Base-by-base conservation (phyloP, 2,113 vertebrate species). In the Parotia lawesii region DNA sequence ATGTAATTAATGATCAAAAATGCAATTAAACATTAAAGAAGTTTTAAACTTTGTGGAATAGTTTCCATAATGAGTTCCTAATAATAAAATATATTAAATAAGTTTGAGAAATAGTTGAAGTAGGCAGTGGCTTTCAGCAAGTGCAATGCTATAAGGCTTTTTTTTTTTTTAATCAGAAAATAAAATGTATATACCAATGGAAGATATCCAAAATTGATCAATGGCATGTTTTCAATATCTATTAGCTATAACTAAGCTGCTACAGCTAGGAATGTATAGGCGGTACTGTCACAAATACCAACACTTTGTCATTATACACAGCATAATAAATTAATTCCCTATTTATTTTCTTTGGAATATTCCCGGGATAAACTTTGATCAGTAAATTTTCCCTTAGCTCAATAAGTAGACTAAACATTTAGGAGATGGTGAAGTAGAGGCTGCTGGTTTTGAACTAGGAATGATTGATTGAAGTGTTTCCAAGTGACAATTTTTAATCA, bases 1-100 rank as follows among this genome's bases (percentile, higher is more conserved):
- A 86, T 67, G 35, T 94, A 96, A 94, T 94, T 93, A 92, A 96
- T 94, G 86, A 86, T 92, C 48, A 92, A 86, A 90, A 57, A 84
- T 74, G 86, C 37, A 92, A 95, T 96, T 96, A 96, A 96, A 93
- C 60, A 84, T 96, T 90, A 78, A 96, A 96, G 65, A 40, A 92
- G 28, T 78, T 94, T 96, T 86, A 90, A 94, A 95, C 73, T 93
- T 95, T 61, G 37, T 61, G 75, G 51, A 94, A 89, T 53, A 64
- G 47, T 90, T 94, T 92, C 76, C n/a, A 38, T 86, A 93, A 94
- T 81, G 83, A 95, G 88, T 84, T 95, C 83, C 90, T 93, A 95
- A 90, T 94, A 92, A 80, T 88, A 90, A 90, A 67, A 76, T 5
- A 71, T 81, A 93, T 67, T 92, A 50, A 92, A 86, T 84, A 94